Conservation (phyloP, 2,113 vertebrate species). For the Dissostichus mawsoni region DNA sequence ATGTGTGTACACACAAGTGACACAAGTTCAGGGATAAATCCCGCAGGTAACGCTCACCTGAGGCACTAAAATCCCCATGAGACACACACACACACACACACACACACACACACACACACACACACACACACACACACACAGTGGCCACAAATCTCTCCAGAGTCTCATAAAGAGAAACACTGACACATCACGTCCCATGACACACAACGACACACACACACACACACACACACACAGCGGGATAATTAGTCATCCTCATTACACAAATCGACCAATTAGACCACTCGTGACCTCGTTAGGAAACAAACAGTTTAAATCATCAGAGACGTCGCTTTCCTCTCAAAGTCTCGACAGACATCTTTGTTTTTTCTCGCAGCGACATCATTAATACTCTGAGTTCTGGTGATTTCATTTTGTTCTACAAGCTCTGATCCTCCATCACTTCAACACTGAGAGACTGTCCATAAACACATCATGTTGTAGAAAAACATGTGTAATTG, state of each 20-base stretch:
- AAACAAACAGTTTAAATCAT: constrained; percentile 32
- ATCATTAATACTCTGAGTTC: too few relatives aligned
- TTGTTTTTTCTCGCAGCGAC: neutral
- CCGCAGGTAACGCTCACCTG: constrained; percentile 9
- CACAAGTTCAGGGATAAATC: neutral
- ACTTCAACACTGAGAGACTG: too few relatives aligned
- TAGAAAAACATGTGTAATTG: too few relatives aligned
- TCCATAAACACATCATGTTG: too few relatives aligned
- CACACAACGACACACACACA: neutral
- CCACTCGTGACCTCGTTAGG: constrained; percentile 38
- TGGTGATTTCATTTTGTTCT: too few relatives aligned
- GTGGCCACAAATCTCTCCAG: neutral
- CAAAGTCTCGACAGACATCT: neutral
- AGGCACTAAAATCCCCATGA: neutral
- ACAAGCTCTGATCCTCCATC: too few relatives aligned
- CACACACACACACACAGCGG: constrained; percentile 1
- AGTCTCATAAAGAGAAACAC: constrained; percentile 33
- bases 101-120: too few relatives aligned
- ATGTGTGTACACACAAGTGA: too few relatives aligned
- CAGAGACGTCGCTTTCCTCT: constrained; percentile 11
- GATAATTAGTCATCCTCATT: constrained; percentile 50
- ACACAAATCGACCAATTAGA: constrained; percentile 54
- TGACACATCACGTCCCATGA: constrained; percentile 21
- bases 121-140: too few relatives aligned
- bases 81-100: neutral